Evolutionary conservation across 2,113 vertebrate genomes (phyloP).

Genomic region (Sphyrna mokarran): DNA sequence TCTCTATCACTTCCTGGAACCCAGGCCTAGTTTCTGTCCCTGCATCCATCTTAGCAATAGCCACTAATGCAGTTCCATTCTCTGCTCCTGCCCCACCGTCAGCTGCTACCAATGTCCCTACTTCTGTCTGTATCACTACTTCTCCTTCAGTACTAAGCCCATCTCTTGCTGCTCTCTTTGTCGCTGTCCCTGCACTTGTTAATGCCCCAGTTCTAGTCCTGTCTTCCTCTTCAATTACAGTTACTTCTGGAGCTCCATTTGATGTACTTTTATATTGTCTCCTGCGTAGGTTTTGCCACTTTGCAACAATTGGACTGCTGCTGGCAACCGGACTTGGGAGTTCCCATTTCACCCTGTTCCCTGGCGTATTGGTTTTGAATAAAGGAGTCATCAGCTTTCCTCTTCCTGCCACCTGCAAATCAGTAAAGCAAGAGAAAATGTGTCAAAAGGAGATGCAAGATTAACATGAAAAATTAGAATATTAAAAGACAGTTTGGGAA

Average conservation of each 20-base stretch:
- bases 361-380: not conserved
- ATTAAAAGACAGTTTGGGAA: not conserved
- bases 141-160: not conserved
- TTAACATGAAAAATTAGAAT: not conserved
- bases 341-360: slow-evolving; percentile 13
- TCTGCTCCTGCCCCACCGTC: not conserved
- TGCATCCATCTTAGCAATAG: not conserved
- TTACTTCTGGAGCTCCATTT: not conserved
- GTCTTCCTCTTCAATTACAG: not conserved
- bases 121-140: not conserved
- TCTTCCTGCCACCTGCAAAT: not conserved
- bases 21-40: not conserved
- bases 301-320: slow-evolving; percentile 16
- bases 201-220: not conserved
- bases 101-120: not conserved
- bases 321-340: slow-evolving; percentile 13
- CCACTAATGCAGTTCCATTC: not conserved
- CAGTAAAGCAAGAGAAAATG: not conserved
- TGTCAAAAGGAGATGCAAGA: not conserved
- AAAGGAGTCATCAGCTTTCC: not conserved
- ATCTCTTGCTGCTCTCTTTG: not conserved
- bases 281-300: not conserved
- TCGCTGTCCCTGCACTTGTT: not conserved
- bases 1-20: not conserved
- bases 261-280: not conserved